These are phyloP conservation scores for Drosophila sp. DNA, from an alignment of 1,140 invertebrate genomes.

Conservation along the genomic window DNA sequence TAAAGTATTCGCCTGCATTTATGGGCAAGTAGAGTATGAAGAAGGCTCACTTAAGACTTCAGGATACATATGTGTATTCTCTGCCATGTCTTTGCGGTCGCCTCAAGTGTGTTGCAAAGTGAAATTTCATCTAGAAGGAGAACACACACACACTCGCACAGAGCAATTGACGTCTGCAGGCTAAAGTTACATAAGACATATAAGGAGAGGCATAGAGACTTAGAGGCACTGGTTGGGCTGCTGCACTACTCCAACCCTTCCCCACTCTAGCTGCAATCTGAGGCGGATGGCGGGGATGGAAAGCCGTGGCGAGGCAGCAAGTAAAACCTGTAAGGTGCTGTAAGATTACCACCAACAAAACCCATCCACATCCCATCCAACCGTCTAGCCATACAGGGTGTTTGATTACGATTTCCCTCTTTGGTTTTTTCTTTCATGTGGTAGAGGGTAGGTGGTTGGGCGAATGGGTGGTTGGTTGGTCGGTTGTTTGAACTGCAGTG, in stretches of 20 bases:
- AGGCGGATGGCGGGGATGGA: conserved; percentile 4
- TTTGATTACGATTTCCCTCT: background rate
- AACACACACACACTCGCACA: conserved; percentile 23
- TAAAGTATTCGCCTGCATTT: background rate
- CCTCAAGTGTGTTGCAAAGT: conserved; percentile 41
- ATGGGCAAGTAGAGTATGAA: background rate
- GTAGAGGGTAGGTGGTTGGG: conserved; percentile 17
- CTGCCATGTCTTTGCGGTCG: conserved; percentile 43
- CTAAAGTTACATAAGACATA: conserved; percentile 71
- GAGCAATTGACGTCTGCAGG: conserved; percentile 61
- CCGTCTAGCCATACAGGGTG: conserved; percentile 32
- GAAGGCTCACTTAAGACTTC: background rate
- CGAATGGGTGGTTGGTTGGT: conserved; percentile 25
- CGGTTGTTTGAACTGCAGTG: conserved; percentile 23
- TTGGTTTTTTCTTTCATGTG: background rate
- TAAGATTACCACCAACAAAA: conserved; percentile 38
- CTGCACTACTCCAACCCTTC: conserved; percentile 22
- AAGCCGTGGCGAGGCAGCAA: conserved; percentile 28
- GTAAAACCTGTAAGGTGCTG: conserved; percentile 76
- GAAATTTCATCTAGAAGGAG: conserved; percentile 21
- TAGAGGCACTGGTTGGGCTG: conserved; percentile 17
- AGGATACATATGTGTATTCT: conserved; percentile 8
- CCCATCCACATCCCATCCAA: conserved; percentile 19
- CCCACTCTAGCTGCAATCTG: conserved; percentile 2
- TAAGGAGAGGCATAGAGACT: background rate